Base-by-base conservation (phyloP, 2,888 invertebrate species). In the Erpobdella octoculata region DNA sequence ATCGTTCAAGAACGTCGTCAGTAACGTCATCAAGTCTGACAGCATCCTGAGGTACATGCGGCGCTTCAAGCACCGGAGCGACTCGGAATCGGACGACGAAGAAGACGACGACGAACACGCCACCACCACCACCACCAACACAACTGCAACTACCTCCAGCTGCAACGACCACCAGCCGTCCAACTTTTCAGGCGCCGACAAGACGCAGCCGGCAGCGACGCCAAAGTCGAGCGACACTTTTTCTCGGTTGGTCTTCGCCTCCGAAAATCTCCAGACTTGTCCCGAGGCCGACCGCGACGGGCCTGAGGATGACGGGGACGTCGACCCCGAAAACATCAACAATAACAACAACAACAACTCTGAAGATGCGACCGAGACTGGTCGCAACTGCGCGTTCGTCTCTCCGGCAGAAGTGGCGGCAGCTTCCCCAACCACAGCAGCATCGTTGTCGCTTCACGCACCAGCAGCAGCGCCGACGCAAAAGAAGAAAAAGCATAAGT, bases 1-100 rank as follows among this genome's bases (percentile, higher is more conserved):
- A 48, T 80, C 80, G 9, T 81, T 81, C 74, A 77, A 77, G 46
- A 77, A 79, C 9, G 76, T 79, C n/a, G 81, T 79, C 5, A 74
- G 74, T 35, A 76, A 78, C 58, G 77, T 81, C 21, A 62, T 76
- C 15, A 73, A 76, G 53, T 77, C 78, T 68, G 80, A 80, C 71
- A 77, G 75, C 37, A 79, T 80, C n/a, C 72, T 81, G n/a, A 59
- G 75, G 46, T 73, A 73, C 12, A 46, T 76, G 68, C 67, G 70
- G 66, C 72, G 74, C 28, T 76, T 75, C 73, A 70, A 62, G 21
- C 76, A 76, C 70, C 71, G 77, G n/a, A 76, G 75, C 46, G 77
- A 77, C 72, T 72, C 75, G 0, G 77, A 76, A 35, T 31, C 68
- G 4, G 74, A 75, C 8, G 71, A 69, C 35, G 74, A 75, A 25